phyloP scores from a whole-genome alignment of 2,888 invertebrate genomes.

The Leistus spinibarbis region DNA sequence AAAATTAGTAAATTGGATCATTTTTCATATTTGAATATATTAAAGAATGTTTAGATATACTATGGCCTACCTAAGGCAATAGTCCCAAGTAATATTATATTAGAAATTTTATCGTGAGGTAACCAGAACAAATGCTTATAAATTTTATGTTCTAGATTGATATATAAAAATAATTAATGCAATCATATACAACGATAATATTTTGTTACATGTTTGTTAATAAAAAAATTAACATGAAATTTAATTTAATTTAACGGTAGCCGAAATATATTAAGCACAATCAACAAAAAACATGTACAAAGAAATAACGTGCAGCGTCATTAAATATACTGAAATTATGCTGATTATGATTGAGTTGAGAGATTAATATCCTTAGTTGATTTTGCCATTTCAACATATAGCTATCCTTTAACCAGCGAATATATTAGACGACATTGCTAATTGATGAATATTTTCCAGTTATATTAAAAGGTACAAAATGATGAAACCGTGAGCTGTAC shows the following conservation, averaged over 20 bases:
- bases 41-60: not conserved
- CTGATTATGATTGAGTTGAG: no score
- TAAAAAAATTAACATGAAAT: constrained; percentile 8
- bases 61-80: not conserved
- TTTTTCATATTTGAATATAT: not conserved
- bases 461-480: no score
- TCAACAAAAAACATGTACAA: constrained; percentile 13
- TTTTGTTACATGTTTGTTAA: not conserved
- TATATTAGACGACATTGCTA: no score
- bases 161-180: not conserved
- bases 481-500: no score
- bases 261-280: constrained; percentile 7
- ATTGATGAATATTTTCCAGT: no score
- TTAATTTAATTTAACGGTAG: constrained; percentile 26
- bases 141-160: not conserved
- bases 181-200: not conserved
- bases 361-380: no score
- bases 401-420: no score
- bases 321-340: no score
- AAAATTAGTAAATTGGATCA: not conserved
- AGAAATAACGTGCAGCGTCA: constrained; percentile 9
- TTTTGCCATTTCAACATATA: no score
- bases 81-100: not conserved
- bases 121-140: not conserved
- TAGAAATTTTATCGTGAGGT: not conserved